These are phyloP conservation scores for Catalaphyllia jardinei DNA, from an alignment of 64 coral and sea anemone species.

Conservation along the genomic window DNA sequence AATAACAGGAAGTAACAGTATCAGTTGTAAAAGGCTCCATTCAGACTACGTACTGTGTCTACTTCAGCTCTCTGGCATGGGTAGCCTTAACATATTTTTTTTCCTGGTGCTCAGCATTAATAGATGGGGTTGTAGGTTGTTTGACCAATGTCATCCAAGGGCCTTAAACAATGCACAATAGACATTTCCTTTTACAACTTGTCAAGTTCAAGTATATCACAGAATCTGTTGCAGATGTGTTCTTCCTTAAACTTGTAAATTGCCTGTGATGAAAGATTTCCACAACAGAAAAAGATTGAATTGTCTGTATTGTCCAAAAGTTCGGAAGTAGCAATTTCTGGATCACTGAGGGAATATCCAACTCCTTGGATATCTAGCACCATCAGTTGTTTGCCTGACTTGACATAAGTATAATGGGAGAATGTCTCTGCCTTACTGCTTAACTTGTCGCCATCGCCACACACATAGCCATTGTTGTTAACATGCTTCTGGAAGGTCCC, in stretches of 20 bases:
- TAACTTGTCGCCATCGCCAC: conserved; percentile 5
- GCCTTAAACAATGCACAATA: too few species aligned
- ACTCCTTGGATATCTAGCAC: conserved; percentile 69
- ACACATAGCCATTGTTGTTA: too few species aligned
- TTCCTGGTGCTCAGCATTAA: too few species aligned
- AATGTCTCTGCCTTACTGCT: conserved; percentile 53
- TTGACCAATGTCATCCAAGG: too few species aligned
- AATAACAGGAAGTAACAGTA: too few species aligned
- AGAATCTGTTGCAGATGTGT: conserved; percentile 64
- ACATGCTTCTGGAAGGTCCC: conserved; percentile 58
- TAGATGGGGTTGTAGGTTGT: too few species aligned
- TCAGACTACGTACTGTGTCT: too few species aligned
- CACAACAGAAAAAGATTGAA: conserved; percentile 70
- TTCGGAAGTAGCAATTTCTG: conserved; percentile 46
- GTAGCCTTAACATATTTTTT: too few species aligned
- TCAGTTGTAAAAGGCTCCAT: too few species aligned
- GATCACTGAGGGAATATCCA: conserved; percentile 52
- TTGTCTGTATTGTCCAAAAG: conserved; percentile 26
- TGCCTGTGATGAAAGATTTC: conserved; percentile 43
- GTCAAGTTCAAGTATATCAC: conserved; percentile 43
- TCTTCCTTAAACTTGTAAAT: conserved; percentile 56
- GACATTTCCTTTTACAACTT: too few species aligned
- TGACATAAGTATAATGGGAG: conserved; percentile 57
- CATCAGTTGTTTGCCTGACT: conserved; percentile 61
- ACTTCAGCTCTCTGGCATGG: too few species aligned